These are phyloP conservation scores for Pandemis corylana DNA, from an alignment of 2,888 invertebrate genomes.

Conservation along the genomic window DNA sequence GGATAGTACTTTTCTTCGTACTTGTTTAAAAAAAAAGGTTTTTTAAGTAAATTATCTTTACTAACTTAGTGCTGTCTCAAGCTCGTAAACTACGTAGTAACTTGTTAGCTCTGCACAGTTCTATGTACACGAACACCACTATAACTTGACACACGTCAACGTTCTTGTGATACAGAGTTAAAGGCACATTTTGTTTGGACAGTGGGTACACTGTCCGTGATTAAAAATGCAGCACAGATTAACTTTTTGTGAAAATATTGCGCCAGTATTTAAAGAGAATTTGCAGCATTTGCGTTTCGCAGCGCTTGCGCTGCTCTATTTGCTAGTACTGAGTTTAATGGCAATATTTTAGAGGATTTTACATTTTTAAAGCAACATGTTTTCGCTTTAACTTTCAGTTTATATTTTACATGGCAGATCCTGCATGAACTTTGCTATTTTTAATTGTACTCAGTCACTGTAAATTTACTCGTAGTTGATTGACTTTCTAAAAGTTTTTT, in stretches of 20 bases:
- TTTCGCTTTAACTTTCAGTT: background rate
- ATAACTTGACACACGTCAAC: background rate
- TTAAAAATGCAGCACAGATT: slow-evolving; percentile 15
- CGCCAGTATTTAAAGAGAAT: slow-evolving; percentile 2
- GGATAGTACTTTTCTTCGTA: no score
- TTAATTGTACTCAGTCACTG: no score
- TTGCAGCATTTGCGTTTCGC: background rate
- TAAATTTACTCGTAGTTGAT: no score
- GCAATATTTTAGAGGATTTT: background rate
- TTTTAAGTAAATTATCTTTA: background rate
- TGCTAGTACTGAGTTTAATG: background rate
- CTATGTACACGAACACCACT: background rate
- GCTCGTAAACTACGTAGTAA: slow-evolving; percentile 8
- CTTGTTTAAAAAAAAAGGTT: no score
- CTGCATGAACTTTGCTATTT: no score
- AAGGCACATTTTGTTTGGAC: background rate
- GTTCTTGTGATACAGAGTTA: background rate
- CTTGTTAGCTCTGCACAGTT: slow-evolving; percentile 3
- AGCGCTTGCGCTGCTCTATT: background rate
- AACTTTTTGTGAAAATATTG: background rate
- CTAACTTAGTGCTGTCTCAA: background rate
- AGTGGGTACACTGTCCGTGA: background rate
- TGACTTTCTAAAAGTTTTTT: no score
- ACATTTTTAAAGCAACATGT: background rate
- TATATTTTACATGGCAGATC: no score